Evolutionary conservation across 2,113 vertebrate genomes (phyloP).

Genomic region (Poicephalus gulielmi): DNA sequence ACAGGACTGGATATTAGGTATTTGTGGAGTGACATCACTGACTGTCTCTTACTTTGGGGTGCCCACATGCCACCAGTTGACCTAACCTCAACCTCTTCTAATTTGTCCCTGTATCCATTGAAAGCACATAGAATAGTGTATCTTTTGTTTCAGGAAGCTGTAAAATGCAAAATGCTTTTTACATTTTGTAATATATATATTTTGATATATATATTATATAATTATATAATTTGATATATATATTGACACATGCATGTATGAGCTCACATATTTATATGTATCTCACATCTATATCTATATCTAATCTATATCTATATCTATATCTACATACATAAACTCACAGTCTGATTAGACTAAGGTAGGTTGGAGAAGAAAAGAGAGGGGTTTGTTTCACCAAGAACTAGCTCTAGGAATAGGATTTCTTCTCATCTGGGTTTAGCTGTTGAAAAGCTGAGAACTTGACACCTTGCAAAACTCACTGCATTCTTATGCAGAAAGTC

Average conservation of each 20-base stretch:
- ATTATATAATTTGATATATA: background rate
- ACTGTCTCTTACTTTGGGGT: background rate
- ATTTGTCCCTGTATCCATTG: background rate
- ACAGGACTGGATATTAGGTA: background rate
- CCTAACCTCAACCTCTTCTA: background rate
- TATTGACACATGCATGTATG: background rate
- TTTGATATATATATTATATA: background rate
- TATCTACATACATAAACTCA: background rate
- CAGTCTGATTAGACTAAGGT: background rate
- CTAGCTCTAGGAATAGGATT: background rate
- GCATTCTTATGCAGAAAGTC: background rate
- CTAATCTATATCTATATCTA: background rate
- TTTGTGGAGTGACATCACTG: background rate
- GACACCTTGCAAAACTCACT: background rate
- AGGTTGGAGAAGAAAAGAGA: background rate
- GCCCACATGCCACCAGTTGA: too few relatives aligned
- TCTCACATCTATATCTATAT: background rate
- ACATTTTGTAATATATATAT: too few relatives aligned
- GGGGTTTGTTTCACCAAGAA: background rate
- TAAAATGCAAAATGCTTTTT: background rate
- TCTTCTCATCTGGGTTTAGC: background rate
- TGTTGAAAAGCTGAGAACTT: background rate
- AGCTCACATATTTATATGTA: background rate
- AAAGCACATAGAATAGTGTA: background rate
- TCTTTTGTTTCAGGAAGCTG: background rate